Percentiles rank a stretch among this genome's conserved stretches.
Conservation (phyloP, 2,797 vertebrate genomes). For the Argyrosomus regius region DNA sequence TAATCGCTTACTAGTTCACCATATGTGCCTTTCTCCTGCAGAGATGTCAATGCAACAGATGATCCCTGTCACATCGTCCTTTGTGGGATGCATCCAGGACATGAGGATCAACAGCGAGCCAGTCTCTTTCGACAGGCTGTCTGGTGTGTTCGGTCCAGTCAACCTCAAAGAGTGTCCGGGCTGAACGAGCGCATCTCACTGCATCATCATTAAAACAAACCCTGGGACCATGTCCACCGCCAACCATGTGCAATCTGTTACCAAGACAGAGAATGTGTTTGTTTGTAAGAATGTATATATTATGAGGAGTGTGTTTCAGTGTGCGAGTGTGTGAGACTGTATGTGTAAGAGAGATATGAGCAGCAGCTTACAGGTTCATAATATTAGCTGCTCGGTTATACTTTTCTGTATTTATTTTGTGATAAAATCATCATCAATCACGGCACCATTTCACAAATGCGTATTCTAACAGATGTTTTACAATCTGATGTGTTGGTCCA, state of each 20-base stretch:
- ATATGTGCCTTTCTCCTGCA: slow-evolving; percentile 63
- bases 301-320: slow-evolving; percentile 43
- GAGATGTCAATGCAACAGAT: slow-evolving; percentile 68
- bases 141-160: slow-evolving; percentile 87
- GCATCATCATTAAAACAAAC: slow-evolving; percentile 40
- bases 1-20: not conserved
- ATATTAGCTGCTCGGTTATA: slow-evolving; percentile 63
- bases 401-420: slow-evolving; percentile 83
- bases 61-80: slow-evolving; percentile 86
- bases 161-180: slow-evolving; percentile 91
- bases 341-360: slow-evolving; percentile 41
- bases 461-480: slow-evolving; percentile 46
- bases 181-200: slow-evolving; percentile 64
- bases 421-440: slow-evolving; percentile 59
- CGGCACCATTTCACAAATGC: slow-evolving; percentile 49
- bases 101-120: slow-evolving; percentile 86
- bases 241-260: slow-evolving; percentile 83
- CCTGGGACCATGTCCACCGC: slow-evolving; percentile 77
- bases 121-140: slow-evolving; percentile 83
- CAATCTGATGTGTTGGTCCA: slow-evolving; percentile 48
- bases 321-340: slow-evolving; percentile 26
- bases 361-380: slow-evolving; percentile 53
- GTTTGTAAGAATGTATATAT: slow-evolving; percentile 60
- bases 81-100: slow-evolving; percentile 90
- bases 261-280: slow-evolving; percentile 78